Conservation (phyloP, 2,888 invertebrate species). For the Macaria liturata region DNA sequence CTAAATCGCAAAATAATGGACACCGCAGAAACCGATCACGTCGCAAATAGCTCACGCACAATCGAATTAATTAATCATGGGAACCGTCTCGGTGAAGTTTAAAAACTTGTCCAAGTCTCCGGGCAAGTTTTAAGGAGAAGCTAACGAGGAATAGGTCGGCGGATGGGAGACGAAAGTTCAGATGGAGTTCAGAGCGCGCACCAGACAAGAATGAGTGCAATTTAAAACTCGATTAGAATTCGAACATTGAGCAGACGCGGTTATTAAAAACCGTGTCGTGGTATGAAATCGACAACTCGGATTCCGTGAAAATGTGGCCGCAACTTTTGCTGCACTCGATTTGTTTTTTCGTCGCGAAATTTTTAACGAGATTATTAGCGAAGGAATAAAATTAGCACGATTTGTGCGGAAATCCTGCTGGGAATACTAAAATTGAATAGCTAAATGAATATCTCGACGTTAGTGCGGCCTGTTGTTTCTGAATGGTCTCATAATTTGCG, state of each 20-base stretch:
- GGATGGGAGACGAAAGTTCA: constrained; percentile 76
- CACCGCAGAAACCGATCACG: constrained; percentile 64
- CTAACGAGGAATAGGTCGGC: constrained; percentile 76
- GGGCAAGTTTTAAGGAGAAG: constrained; percentile 78
- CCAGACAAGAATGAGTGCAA: constrained; percentile 80
- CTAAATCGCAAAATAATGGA: constrained; percentile 74
- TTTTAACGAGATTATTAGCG: constrained; percentile 41
- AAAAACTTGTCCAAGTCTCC: constrained; percentile 72
- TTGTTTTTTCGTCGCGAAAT: constrained; percentile 36
- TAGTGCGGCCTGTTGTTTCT: constrained; percentile 31
- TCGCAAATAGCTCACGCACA: constrained; percentile 73
- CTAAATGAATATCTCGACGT: constrained; percentile 31
- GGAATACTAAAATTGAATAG: constrained; percentile 31
- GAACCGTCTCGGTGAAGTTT: constrained; percentile 69
- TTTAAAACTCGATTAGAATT: constrained; percentile 83
- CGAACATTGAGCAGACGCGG: constrained; percentile 67
- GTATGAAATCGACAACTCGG: constrained; percentile 47
- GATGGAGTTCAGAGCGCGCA: constrained; percentile 54
- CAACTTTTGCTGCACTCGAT: constrained; percentile 47
- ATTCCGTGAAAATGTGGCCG: constrained; percentile 43
- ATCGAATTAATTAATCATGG: constrained; percentile 82
- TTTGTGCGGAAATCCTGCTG: constrained; percentile 6
- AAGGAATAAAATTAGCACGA: constrained; percentile 13
- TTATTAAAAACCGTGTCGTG: constrained; percentile 71
- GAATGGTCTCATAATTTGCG: constrained; percentile 38